Base-by-base conservation (phyloP, 1,140 invertebrate genomes). In the Piezodorus guildinii region DNA sequence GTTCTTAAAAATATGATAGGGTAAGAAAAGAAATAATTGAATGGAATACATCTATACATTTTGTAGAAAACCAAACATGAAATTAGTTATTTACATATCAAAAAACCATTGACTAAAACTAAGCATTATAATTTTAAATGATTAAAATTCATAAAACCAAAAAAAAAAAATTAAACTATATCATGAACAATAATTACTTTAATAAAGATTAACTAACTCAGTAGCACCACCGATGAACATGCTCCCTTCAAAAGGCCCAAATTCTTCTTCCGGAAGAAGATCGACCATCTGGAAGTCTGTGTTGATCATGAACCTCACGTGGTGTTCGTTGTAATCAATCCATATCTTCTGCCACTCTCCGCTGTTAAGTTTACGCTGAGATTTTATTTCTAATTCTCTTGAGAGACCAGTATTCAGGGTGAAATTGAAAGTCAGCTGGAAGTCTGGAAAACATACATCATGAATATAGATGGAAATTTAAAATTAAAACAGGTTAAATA, bases 281-380 rank as follows among this genome's bases (percentile, higher is more conserved):
- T 93, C 86, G 3, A 91, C 83, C 88, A 93, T 92, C 76, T 88
- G 81, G 68, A 83, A 88, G 69, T 93, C 87, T 34, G 85, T 88
- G 72, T 94, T 94, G 62, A 95, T 85, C 83, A 91, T 93, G 72
- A 94, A 92, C 8, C 65, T 76, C n/a, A 96, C 90, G 73, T 96
- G 91, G 74, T 94, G 89, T 71, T 88, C 84, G 74, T 95, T 94
- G 71, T 91, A 92, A 76, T 92, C 90, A 66, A 92, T 91, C 89
- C 90, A 91, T 67, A 95, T 88, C 76, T 94, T 91, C 72, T 96
- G 92, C 93, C 93, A 96, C 72, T 94, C 90, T 0, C 92, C 92
- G 59, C 85, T 86, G 72, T 93, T 94, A 5, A 96, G 77, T 72
- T 86, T 84, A 65, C 86, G 77, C 66, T 83, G 80, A 16, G 91